phyloP scores from a whole-genome alignment of 2,888 invertebrate species.

The Rhamphomyia laevipes region DNA sequence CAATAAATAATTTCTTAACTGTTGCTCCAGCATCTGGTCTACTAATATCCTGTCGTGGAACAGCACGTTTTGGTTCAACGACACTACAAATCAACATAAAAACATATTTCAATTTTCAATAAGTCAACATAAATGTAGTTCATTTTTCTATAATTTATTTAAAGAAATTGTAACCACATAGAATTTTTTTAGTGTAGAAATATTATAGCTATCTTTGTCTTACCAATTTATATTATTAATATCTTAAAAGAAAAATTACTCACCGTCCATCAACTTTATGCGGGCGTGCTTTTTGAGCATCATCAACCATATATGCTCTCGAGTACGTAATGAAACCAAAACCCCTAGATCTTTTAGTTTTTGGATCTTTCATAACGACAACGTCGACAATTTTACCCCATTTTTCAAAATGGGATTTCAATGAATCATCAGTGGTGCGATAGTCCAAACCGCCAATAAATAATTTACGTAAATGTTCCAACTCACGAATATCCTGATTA shows the following conservation, averaged over 20 bases:
- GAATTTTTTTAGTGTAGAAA: too few species aligned
- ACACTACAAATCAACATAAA: slow-evolving; percentile 42
- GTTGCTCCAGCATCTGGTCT: slow-evolving; percentile 87
- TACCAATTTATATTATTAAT: too few species aligned
- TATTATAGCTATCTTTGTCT: too few species aligned
- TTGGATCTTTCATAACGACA: slow-evolving; percentile 93
- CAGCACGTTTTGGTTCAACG: slow-evolving; percentile 95
- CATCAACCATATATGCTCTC: slow-evolving; percentile 87
- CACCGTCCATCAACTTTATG: slow-evolving; percentile 82
- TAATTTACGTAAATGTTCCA: slow-evolving; percentile 74
- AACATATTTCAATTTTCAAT: too few species aligned
- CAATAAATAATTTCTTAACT: slow-evolving; percentile 90
- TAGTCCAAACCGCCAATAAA: slow-evolving; percentile 97
- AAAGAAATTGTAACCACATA: too few species aligned
- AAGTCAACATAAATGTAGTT: not conserved
- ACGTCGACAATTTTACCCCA: slow-evolving; percentile 96
- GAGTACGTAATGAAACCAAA: slow-evolving; percentile 98
- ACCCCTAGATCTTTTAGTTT: slow-evolving; percentile 87
- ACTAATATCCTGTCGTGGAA: slow-evolving; percentile 83
- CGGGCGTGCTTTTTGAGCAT: slow-evolving; percentile 79
- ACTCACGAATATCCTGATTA: slow-evolving; percentile 36
- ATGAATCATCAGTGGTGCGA: slow-evolving; percentile 82
- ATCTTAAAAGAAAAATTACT: too few species aligned
- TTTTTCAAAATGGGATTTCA: slow-evolving; percentile 89
- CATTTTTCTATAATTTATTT: too few species aligned